phyloP scores from a whole-genome alignment of 2,113 vertebrate species.

The Candoia aspera region DNA sequence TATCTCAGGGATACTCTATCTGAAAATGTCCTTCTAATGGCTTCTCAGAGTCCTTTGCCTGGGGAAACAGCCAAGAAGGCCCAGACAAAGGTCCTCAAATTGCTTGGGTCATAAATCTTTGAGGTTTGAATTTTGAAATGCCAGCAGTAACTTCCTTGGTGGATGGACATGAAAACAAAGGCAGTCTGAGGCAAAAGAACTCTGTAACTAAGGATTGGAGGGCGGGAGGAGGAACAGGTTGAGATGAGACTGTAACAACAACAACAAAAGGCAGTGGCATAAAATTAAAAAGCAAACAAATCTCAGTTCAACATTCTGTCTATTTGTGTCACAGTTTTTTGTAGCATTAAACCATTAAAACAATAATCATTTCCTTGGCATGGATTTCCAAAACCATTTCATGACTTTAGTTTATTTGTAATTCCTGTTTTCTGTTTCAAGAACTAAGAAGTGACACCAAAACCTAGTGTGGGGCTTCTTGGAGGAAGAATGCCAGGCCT shows the following conservation, averaged over 20 bases:
- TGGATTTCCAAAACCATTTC: conserved; percentile 39
- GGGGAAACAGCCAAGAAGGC: neutral
- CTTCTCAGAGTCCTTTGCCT: neutral
- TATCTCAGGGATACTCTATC: neutral
- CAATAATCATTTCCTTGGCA: conserved; percentile 30
- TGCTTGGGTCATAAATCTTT: neutral
- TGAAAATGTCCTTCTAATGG: neutral
- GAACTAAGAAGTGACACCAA: neutral
- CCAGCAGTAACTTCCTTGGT: neutral
- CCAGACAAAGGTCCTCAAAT: neutral
- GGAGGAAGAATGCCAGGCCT: conserved; percentile 5
- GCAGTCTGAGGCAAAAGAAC: neutral
- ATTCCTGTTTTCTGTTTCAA: conserved; percentile 44
- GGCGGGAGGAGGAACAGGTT: neutral
- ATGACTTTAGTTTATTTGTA: conserved; percentile 35
- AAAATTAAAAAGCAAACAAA: neutral
- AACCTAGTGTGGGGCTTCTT: neutral
- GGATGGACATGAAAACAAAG: neutral
- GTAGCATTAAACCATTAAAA: conserved; percentile 32
- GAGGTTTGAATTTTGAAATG: neutral
- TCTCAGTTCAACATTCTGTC: conserved; percentile 12
- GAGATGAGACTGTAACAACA: neutral
- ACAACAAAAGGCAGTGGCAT: neutral
- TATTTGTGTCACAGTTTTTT: conserved; percentile 33
- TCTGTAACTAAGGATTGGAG: neutral